Evolutionary conservation across 2,888 invertebrate genomes (phyloP), one percentile per base, ranked within the genome.

Genomic region (Lepidocyrtoides sp.): DNA sequence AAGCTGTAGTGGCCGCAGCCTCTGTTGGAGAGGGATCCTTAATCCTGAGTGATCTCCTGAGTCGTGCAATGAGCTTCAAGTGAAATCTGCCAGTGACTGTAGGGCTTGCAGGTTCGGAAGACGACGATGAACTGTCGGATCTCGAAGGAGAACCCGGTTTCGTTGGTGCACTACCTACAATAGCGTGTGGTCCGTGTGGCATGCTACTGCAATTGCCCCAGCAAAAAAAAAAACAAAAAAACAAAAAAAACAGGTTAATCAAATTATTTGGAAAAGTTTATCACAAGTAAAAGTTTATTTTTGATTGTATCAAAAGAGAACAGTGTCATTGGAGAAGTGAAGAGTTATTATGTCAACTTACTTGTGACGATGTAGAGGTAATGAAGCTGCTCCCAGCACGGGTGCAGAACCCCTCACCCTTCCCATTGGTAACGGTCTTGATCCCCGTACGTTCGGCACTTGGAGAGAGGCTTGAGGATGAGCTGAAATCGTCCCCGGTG

Each of bases 391-490:
- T 66, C 92, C 93, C 32, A 93, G 75, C 20, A 91, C 84, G 20
- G 94, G 94, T n/a, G 93, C 94, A 12, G 94, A 94, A 12, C 94
- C 94, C 66, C 93, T 85, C 7, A 88, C 93, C 41, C 93, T 89
- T 41, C 91, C 81, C 92, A 94, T 92, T 17, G 82, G 84, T 44
- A 92, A 54, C 0, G 93, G 91, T 81, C 92, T 91, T 48, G 89
- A 63, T 57, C 69, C 82, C 51, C 57, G 48, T 17, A 12, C 48
- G 2, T 57, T 14, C 12, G 82, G 82, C 26, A 89, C 89, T 23
- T 83, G 89, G 7, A 88, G 82, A 8, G 57, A n/a, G 10, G 81
- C 51, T 41, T 82, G 66, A 20, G 89, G 77, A 84, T 89, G 32
- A 0, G 63, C 77, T 2, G 79, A 77, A 82, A 89, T 54, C 0